Conservation (phyloP, 2,797 vertebrate species). For the Eulemur mongoz region DNA sequence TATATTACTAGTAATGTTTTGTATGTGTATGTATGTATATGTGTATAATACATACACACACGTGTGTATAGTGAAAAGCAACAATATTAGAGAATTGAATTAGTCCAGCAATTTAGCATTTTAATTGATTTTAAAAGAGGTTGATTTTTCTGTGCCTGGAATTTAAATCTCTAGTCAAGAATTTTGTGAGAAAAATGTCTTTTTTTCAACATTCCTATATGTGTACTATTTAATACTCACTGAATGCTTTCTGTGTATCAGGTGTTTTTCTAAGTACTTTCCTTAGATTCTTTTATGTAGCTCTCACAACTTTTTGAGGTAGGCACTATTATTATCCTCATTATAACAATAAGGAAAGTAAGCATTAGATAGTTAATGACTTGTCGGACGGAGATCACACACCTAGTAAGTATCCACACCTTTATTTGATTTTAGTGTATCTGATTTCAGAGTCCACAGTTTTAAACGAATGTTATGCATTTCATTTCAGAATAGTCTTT, state of each 20-base stretch:
- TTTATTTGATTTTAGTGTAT: background rate
- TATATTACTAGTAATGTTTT: too few species aligned
- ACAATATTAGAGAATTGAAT: background rate
- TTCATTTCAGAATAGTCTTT: background rate
- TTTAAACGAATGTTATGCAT: background rate
- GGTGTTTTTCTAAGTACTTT: background rate
- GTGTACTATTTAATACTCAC: background rate
- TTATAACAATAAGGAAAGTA: background rate
- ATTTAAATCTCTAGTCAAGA: background rate
- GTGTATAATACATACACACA: background rate
- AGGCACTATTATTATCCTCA: background rate
- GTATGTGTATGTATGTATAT: background rate
- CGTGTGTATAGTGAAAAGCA: background rate
- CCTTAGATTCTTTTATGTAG: background rate
- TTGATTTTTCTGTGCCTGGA: conserved; percentile 47
- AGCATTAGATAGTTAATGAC: background rate
- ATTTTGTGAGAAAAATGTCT: background rate
- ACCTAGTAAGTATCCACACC: background rate
- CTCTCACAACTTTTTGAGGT: background rate
- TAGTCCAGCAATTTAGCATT: background rate
- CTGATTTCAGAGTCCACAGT: background rate
- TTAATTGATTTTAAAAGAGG: background rate
- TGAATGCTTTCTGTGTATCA: background rate
- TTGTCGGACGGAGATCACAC: background rate
- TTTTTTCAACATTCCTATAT: background rate